phyloP scores from a whole-genome alignment of 2,888 invertebrate genomes.

The Aphrophora alni region DNA sequence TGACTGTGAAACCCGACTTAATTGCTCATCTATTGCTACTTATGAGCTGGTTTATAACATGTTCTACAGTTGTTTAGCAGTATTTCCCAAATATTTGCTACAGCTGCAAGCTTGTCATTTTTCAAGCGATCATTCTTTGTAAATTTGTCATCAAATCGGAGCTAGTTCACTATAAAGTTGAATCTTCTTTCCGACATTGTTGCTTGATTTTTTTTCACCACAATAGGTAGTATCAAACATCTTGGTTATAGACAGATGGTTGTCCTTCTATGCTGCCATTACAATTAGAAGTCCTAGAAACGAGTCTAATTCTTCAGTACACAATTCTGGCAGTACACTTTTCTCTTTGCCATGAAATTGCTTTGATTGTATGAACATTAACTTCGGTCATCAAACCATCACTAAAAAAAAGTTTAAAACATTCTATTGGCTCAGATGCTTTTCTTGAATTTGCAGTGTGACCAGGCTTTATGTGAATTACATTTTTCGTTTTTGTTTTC shows the following conservation, averaged over 20 bases:
- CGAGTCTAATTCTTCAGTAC: background rate
- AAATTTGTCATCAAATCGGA: background rate
- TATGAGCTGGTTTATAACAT: background rate
- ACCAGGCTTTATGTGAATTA: background rate
- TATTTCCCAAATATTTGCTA: background rate
- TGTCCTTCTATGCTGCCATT: background rate
- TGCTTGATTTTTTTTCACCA: background rate
- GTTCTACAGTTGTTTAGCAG: background rate
- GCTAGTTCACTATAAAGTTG: too few relatives aligned
- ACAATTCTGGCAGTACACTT: background rate
- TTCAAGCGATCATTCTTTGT: background rate
- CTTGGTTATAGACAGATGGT: background rate
- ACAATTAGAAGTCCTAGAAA: background rate
- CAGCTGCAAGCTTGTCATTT: background rate
- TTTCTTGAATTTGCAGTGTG: background rate
- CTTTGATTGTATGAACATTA: background rate
- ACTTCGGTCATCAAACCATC: background rate
- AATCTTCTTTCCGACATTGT: background rate
- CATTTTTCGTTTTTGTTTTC: background rate
- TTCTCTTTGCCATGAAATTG: background rate
- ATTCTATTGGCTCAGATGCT: background rate
- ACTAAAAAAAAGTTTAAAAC: background rate
- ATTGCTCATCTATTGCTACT: background rate
- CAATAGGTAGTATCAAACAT: background rate
- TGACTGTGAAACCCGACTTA: background rate